Conservation (phyloP, 2,113 vertebrate species). For the Columba livia region DNA sequence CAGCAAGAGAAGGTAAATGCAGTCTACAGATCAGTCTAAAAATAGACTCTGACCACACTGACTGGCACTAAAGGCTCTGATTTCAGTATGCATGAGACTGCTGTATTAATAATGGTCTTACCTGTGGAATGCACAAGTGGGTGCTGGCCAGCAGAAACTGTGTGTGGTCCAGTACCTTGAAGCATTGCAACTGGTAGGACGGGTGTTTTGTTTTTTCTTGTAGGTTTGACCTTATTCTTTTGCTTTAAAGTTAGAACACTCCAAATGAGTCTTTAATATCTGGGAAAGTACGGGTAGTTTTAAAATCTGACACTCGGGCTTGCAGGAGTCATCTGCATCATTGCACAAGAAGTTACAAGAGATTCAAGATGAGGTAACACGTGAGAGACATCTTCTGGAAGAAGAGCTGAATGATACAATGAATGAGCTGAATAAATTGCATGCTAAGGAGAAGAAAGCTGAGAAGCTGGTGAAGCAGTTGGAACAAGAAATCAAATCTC, state of each 20-base stretch:
- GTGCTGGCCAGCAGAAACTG: not conserved
- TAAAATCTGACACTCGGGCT: not conserved
- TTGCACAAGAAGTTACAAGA: slow-evolving; percentile 75
- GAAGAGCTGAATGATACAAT: slow-evolving; percentile 84
- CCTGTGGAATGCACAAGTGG: no score
- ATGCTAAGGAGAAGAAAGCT: slow-evolving; percentile 78
- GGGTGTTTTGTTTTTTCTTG: not conserved
- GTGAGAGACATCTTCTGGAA: slow-evolving; percentile 75
- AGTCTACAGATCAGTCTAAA: not conserved
- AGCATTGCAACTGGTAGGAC: not conserved
- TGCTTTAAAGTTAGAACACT: not conserved
- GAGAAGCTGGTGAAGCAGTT: slow-evolving; percentile 66
- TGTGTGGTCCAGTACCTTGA: not conserved
- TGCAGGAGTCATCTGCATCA: slow-evolving; percentile 77
- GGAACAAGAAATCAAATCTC: slow-evolving; percentile 62
- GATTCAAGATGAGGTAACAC: slow-evolving; percentile 77
- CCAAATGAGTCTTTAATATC: not conserved
- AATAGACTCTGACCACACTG: not conserved
- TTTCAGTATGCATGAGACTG: not conserved
- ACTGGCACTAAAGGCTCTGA: not conserved
- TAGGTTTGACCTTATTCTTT: not conserved
- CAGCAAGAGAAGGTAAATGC: slow-evolving; percentile 83
- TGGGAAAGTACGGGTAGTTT: not conserved
- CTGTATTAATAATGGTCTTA: not conserved
- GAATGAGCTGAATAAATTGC: slow-evolving; percentile 83